Evolutionary conservation across 2,797 vertebrate species (phyloP).

Genomic region (Tarsius wallacei): DNA sequence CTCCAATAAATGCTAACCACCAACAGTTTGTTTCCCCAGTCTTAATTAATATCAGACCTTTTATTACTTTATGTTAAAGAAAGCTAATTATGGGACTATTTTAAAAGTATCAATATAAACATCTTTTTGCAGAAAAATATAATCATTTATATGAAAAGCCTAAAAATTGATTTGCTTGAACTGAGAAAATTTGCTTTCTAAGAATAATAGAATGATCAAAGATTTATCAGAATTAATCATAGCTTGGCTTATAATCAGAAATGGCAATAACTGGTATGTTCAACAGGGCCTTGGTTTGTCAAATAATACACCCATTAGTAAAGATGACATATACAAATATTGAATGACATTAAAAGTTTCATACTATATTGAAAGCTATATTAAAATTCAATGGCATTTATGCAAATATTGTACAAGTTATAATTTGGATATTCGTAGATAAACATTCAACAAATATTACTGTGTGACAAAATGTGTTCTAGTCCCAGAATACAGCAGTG

Average conservation of each 20-base stretch:
- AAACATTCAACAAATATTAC: background rate
- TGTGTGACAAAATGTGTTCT: background rate
- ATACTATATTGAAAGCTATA: background rate
- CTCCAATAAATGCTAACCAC: background rate
- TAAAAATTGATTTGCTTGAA: background rate
- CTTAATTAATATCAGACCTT: background rate
- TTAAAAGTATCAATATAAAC: background rate
- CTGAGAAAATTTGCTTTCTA: slow-evolving; percentile 6
- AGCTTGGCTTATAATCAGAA: slow-evolving; percentile 4
- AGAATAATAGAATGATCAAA: background rate
- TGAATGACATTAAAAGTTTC: slow-evolving; percentile 15
- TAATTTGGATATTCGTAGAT: background rate
- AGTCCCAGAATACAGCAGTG: background rate
- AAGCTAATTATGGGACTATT: slow-evolving; percentile 2
- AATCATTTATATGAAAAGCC: background rate
- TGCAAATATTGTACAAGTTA: background rate
- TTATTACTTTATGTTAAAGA: slow-evolving; percentile 31
- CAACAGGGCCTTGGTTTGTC: background rate
- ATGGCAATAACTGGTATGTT: background rate
- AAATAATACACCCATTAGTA: background rate
- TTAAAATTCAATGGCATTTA: background rate
- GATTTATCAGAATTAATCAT: slow-evolving; percentile 31
- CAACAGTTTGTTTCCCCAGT: background rate
- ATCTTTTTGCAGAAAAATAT: background rate
- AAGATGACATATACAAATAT: background rate